phyloP scores from a whole-genome alignment of 1,140 invertebrate genomes.

The Leptopilina boulardi region DNA sequence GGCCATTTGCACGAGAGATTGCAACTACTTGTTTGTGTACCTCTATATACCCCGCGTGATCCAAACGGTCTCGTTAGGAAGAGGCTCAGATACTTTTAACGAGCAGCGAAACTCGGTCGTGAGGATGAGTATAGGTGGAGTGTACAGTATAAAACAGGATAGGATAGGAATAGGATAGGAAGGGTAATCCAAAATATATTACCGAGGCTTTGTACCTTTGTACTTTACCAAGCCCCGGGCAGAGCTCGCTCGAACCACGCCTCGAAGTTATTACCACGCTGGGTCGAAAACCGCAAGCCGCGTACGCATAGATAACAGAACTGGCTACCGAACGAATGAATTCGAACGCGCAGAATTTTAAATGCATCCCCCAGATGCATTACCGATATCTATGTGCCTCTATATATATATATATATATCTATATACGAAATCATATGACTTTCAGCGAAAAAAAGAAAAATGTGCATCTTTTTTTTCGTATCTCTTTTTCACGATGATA shows the following conservation, averaged over 20 bases:
- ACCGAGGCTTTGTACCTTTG: conserved; percentile 70
- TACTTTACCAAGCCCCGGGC: conserved; percentile 55
- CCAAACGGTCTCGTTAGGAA: conserved; percentile 63
- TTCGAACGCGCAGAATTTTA: conserved; percentile 61
- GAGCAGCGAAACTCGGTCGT: conserved; percentile 54
- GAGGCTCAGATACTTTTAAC: conserved; percentile 67
- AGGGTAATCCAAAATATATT: conserved; percentile 74
- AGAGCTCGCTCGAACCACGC: conserved; percentile 53
- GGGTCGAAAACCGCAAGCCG: conserved; percentile 62
- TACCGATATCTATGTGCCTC: too few species aligned
- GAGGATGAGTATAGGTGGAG: background rate
- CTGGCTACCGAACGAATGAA: conserved; percentile 61
- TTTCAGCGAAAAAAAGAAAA: background rate
- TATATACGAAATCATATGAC: background rate
- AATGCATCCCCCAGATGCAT: conserved; percentile 48
- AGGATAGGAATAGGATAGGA: conserved; percentile 42
- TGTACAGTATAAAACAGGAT: conserved; percentile 26
- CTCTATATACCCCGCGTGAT: too few species aligned
- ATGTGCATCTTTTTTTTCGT: background rate
- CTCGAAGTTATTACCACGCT: conserved; percentile 65
- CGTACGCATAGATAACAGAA: conserved; percentile 65
- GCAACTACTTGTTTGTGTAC: conserved; percentile 21
- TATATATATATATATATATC: too few species aligned
- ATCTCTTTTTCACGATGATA: background rate
- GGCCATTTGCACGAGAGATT: conserved; percentile 24